Evolutionary conservation across 2,888 invertebrate species (phyloP), one percentile per base, ranked within the genome.

Genomic region (Branchellion lobata): DNA sequence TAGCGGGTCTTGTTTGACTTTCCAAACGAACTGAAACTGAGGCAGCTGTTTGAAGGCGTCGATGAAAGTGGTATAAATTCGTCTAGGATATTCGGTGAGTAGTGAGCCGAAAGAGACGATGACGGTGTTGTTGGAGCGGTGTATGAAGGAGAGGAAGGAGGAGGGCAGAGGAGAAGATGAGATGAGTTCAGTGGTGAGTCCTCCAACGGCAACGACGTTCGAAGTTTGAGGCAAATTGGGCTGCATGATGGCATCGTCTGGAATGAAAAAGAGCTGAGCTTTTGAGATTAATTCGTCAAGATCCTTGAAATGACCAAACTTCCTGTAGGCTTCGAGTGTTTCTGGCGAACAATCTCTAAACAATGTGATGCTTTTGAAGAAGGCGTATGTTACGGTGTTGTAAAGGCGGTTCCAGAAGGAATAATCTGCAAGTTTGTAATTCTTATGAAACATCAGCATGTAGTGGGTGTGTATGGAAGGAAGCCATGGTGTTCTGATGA

Each of bases 171-270:
- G 27, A 8, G 80, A 31, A n/a, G 33, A 29, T 33, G 47, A 57
- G 1, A 51, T 34, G 21, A 33, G 61, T 47, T 78, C 69, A 1
- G 40, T 69, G 21, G 80, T 71, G 1, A 80, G 68, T 1, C 80
- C 80, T 11, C 80, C 80, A 27, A 71, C 78, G 53, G 71, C 53
- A 8, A 78, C 65, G 36, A 80, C 57, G 74, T 80, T 80, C 36
- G 80, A 57, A 34, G 69, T 78, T 21, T 29, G 51, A 11, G 80
- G 80, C 3, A 53, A 33, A 11, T 57, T 36, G 5, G 53, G 29
- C 27, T 80, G 73, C 21, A 78, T 24, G 18, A 69, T 78, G 0
- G 40, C 24, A 36, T 80, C 65, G 24, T 47, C 33, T 27, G 78
- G 40, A 5, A 51, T 34, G 18, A 80, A 24, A n/a, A 80, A 80